Evolutionary conservation across 2,888 invertebrate genomes (phyloP).

Genomic region (Anaspis maculata): DNA sequence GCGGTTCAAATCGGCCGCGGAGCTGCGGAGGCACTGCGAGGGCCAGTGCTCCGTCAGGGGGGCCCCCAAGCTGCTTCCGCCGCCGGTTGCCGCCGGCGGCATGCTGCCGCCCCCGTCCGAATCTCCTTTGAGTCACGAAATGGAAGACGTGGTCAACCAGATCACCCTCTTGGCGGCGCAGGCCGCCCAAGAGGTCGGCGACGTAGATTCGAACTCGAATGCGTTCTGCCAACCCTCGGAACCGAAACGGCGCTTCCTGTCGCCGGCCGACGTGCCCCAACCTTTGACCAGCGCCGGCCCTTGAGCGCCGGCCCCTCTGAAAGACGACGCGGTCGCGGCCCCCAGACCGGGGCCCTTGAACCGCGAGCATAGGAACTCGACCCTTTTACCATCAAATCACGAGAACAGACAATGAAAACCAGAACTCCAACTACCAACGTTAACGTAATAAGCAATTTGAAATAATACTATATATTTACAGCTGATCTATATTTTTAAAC

Average conservation of each 20-base stretch:
- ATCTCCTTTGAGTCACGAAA: constrained; percentile 65
- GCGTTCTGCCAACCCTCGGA: constrained; percentile 48
- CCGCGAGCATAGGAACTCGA: constrained; percentile 20
- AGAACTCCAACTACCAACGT: constrained; percentile 16
- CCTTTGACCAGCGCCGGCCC: constrained; percentile 47
- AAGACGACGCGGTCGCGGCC: constrained; percentile 1
- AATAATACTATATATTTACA: constrained; percentile 36
- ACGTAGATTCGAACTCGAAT: constrained; percentile 46
- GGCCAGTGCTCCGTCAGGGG: constrained; percentile 46
- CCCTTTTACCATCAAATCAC: constrained; percentile 1
- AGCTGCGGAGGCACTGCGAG: constrained; percentile 58
- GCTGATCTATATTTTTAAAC: constrained; percentile 42
- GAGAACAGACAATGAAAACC: constrained; percentile 12
- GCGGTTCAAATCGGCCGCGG: constrained; percentile 51
- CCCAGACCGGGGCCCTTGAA: too few species aligned
- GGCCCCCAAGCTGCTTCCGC: constrained; percentile 19
- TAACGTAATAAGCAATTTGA: constrained; percentile 18
- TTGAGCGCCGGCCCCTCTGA: constrained; percentile 46
- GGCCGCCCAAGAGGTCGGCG: constrained; percentile 51
- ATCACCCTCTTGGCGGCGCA: constrained; percentile 69
- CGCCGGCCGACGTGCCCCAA: constrained; percentile 46
- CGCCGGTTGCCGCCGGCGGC: too few species aligned
- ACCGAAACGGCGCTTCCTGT: constrained; percentile 49
- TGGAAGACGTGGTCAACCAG: constrained; percentile 78
- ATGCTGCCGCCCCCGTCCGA: constrained; percentile 40